Percentiles rank a stretch among this genome's conserved stretches.
Evolutionary conservation across 2,888 invertebrate species (phyloP).

Genomic region (Pristionchus arcanus): DNA sequence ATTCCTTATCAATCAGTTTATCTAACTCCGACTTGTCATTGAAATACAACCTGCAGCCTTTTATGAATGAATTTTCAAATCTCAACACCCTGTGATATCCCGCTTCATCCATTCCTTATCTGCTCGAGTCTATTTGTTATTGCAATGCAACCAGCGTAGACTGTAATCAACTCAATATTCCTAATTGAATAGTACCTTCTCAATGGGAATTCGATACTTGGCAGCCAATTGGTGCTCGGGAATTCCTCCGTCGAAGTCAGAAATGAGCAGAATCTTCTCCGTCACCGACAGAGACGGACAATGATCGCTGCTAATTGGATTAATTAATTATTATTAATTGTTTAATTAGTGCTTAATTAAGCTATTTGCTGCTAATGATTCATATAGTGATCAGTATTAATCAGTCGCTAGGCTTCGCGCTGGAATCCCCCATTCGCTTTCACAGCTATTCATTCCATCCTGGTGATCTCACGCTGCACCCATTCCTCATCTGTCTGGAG

Average conservation of each 20-base stretch:
- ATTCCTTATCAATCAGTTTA: not conserved
- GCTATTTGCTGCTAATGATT: not conserved
- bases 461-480: not conserved
- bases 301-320: slow-evolving; percentile 26
- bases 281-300: slow-evolving; percentile 41
- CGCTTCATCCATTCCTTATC: no score
- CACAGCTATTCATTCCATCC: not conserved
- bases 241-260: slow-evolving; percentile 54
- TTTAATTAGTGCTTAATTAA: not conserved
- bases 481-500: not conserved
- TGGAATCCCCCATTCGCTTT: not conserved
- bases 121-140: no score
- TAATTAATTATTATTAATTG: not conserved
- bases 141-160: no score
- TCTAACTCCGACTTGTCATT: not conserved
- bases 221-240: slow-evolving; percentile 30
- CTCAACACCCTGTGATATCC: no score
- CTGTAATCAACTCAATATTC: no score
- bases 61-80: no score
- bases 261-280: slow-evolving; percentile 56
- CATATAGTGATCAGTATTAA: not conserved
- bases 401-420: not conserved
- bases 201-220: slow-evolving; percentile 42
- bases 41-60: no score
- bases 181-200: slow-evolving; percentile 17